Base-by-base conservation (phyloP, 2,113 vertebrate species). In the Grammomys surdaster region DNA sequence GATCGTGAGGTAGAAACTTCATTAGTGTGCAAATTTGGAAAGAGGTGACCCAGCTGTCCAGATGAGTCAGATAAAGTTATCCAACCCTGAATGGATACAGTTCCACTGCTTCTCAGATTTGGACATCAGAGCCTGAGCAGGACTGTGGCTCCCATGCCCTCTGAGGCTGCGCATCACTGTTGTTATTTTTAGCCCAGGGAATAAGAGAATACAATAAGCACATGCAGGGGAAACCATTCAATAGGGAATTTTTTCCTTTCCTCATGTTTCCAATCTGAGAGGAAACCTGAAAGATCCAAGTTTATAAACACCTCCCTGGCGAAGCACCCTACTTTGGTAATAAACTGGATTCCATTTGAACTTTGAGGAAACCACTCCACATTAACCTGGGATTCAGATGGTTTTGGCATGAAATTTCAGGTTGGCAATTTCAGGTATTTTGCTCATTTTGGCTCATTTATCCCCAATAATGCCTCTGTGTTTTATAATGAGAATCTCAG, bases 401-500 rank as follows among this genome's bases (percentile, higher is more conserved):
- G 89, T 33, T 95, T 95, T 91, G 94, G 96, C 33, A 19, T 96
- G 95, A 93, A 95, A 95, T 95, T 96, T 95, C 54, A 93, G 73
- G 81, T 96, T 97, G 96, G 97, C 95, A 93, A 95, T 97, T 96
- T 95, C 51, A 97, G 96, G 81, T 96, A 94, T 87, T 97, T 95
- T 90, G 89, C 94, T 97, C 95, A 96, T 94, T 94, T 95, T 95
- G 95, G 90, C 54, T 97, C 95, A 92, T 96, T 97, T 95, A 95
- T 78, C 78, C 73, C 77, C 93, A 96, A 84, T 97, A 97, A 97
- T 95, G 94, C 94, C 87, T 96, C 95, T 89, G 90, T 95, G 90
- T 95, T 97, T 97, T 85, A 91, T 97, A 97, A 98, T 95, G 96
- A 96, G 97, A 97, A 97, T 81, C 40, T 93, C 89, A 91, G 95